A percentile compares a stretch with the other conserved stretches of the same genome.
phyloP scores from a whole-genome alignment of 35 echinoderm and acorn worm species.

The Apostichopus parvimensis region DNA sequence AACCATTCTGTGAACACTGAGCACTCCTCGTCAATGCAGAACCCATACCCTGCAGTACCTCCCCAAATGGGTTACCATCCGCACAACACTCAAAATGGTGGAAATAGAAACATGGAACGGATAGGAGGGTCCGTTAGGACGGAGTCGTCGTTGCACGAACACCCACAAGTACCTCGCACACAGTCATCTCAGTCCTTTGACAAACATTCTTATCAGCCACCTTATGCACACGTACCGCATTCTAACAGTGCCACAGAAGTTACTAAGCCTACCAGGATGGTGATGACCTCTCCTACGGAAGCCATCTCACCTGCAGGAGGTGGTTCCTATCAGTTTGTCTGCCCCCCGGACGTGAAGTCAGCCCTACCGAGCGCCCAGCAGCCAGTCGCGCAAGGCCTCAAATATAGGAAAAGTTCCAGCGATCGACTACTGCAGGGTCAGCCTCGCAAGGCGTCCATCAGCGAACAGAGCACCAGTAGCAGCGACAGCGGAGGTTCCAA shows the following conservation, averaged over 20 bases:
- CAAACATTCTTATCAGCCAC: not conserved
- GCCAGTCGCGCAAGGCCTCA: not conserved
- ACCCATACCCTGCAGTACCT: constrained; percentile 21
- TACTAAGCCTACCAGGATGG: not conserved
- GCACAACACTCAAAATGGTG: constrained; percentile 4
- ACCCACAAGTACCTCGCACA: constrained; percentile 3
- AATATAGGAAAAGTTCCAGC: constrained; percentile 25
- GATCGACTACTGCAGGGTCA: not conserved
- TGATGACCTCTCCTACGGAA: not conserved
- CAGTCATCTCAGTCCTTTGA: not conserved
- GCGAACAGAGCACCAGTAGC: constrained; percentile 61
- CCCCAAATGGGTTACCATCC: not conserved
- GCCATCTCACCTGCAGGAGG: not conserved
- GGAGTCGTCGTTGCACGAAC: not conserved
- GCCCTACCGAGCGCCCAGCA: constrained; percentile 40
- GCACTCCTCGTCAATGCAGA: not conserved
- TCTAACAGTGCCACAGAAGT: not conserved
- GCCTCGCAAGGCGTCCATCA: constrained; percentile 31
- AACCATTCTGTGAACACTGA: not conserved
- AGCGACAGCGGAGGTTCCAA: constrained; percentile 60
- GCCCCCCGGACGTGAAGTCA: constrained; percentile 45
- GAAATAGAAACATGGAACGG: constrained; percentile 14
- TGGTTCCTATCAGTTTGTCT: constrained; percentile 29
- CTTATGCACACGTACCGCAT: not conserved
- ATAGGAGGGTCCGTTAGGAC: not conserved